Evolutionary conservation across 2,888 invertebrate species (phyloP).

Genomic region (Oconnorella tubifera): DNA sequence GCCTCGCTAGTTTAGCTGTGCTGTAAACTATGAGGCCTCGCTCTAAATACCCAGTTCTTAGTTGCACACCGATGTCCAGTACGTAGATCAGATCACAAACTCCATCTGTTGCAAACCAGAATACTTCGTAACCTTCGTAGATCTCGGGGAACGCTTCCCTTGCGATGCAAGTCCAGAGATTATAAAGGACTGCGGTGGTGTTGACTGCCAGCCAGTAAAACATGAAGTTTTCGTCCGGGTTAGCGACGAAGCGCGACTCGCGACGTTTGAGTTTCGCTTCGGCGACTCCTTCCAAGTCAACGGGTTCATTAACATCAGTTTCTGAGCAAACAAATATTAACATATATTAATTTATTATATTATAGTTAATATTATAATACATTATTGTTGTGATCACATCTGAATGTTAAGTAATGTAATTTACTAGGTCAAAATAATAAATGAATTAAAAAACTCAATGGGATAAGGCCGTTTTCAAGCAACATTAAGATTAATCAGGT

Average conservation of each 20-base stretch:
- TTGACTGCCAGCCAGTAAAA: constrained; percentile 91
- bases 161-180: constrained; percentile 91
- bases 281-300: not conserved
- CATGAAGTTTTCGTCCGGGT: constrained; percentile 92
- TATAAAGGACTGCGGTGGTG: constrained; percentile 85
- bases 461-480: no score
- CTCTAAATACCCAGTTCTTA: constrained; percentile 89
- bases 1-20: constrained; percentile 7
- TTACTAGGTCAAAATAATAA: no score
- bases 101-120: constrained; percentile 63
- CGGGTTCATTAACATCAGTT: no score
- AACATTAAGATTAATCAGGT: no score
- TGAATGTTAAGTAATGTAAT: no score
- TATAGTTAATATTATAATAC: no score
- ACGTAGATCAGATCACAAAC: constrained; percentile 83
- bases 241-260: constrained; percentile 64
- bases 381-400: no score
- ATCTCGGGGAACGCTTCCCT: constrained; percentile 90
- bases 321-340: no score
- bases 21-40: constrained; percentile 87
- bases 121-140: constrained; percentile 57
- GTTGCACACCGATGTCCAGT: constrained; percentile 82
- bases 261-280: not conserved
- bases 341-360: no score
- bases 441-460: no score